Conservation (phyloP, 2,113 vertebrate genomes). For the Bolborhynchus lineola region DNA sequence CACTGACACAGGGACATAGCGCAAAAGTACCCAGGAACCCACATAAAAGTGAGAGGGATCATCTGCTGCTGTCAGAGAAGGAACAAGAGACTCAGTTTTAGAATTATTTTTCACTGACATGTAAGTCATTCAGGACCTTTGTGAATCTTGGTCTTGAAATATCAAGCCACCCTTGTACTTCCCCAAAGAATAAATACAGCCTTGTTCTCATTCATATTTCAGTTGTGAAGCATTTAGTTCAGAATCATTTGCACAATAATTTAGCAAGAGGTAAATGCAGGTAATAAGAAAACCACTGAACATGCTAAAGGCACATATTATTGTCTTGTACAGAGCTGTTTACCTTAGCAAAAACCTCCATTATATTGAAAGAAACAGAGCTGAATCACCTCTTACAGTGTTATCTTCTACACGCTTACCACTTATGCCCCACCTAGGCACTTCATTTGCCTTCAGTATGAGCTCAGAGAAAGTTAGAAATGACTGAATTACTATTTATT, state of each 20-base stretch:
- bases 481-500: neutral
- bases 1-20: neutral
- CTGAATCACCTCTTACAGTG: neutral
- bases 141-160: neutral
- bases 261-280: neutral
- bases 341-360: neutral
- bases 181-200: neutral
- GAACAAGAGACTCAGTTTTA: neutral
- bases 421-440: neutral
- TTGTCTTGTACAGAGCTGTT: neutral
- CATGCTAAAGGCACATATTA: neutral
- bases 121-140: neutral
- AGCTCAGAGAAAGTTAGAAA: neutral
- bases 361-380: neutral
- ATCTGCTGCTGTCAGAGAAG: neutral
- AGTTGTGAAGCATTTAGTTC: neutral
- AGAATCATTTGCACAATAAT: neutral
- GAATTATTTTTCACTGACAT: neutral
- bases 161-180: neutral
- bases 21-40: neutral
- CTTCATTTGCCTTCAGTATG: neutral
- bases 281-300: neutral
- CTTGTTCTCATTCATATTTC: slow-evolving; percentile 8
- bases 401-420: neutral
- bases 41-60: neutral